Percentiles rank a stretch among this genome's conserved stretches.
These are phyloP conservation scores for Mirza zaza DNA, from an alignment of 2,113 vertebrate genomes.

Conservation along the genomic window DNA sequence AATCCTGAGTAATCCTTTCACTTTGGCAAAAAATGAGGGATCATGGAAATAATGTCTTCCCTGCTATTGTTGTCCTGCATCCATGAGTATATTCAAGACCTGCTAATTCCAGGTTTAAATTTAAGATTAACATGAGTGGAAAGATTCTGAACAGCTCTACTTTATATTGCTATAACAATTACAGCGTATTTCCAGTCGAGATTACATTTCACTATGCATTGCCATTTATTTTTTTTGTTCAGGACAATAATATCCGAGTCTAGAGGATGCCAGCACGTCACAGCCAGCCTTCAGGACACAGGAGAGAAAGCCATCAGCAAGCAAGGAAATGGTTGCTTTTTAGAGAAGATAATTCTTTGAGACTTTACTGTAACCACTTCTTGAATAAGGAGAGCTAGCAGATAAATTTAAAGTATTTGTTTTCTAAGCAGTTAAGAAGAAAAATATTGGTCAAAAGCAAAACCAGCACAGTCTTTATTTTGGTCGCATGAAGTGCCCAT, in stretches of 20 bases:
- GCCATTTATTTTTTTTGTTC: constrained; percentile 55
- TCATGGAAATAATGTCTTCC: neutral
- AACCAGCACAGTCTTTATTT: neutral
- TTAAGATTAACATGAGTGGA: neutral
- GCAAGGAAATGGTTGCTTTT: constrained; percentile 21
- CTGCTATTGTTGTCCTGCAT: neutral
- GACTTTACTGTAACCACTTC: constrained; percentile 34
- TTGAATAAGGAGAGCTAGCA: constrained; percentile 3
- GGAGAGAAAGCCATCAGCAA: neutral
- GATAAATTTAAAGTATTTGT: constrained; percentile 10
- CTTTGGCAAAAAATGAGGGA: neutral
- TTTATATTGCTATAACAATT: neutral
- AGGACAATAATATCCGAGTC: constrained; percentile 28
- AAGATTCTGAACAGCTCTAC: neutral
- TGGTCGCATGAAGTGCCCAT: neutral
- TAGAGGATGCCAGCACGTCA: neutral
- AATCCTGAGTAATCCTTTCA: neutral
- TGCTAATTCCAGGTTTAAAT: neutral
- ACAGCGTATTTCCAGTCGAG: neutral
- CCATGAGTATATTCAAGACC: neutral
- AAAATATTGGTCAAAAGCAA: neutral
- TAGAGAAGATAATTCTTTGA: neutral
- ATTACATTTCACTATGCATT: constrained; percentile 16
- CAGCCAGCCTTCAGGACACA: neutral
- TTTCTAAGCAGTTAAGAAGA: constrained; percentile 6